phyloP scores from a whole-genome alignment of 2,797 vertebrate species.

The Sebastolobus altivelis region DNA sequence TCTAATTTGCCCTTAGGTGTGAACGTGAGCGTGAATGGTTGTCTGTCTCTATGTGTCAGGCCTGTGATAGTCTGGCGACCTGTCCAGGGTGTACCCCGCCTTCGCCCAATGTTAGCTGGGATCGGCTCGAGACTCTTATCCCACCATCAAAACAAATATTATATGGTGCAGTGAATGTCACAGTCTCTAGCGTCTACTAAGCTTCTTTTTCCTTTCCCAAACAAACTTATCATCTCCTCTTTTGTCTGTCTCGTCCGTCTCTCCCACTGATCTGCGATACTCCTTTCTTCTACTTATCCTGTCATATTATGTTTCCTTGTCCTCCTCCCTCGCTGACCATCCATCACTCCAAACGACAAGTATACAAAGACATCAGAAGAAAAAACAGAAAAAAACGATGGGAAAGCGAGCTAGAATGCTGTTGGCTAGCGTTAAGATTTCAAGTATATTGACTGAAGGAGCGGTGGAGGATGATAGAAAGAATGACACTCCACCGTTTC shows the following conservation, averaged over 20 bases:
- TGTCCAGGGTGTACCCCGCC: too few relatives aligned
- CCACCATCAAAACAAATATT: not conserved
- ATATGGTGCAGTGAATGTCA: not conserved
- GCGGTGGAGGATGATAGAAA: slow-evolving; percentile 52
- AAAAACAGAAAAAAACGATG: slow-evolving; percentile 9
- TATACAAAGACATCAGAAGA: slow-evolving; percentile 67
- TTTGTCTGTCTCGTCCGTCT: slow-evolving; percentile 11
- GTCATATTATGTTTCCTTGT: slow-evolving; percentile 70
- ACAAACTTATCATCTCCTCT: slow-evolving; percentile 5
- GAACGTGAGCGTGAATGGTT: too few relatives aligned
- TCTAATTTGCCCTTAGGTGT: too few relatives aligned
- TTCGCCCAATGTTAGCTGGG: too few relatives aligned
- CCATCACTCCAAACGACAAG: slow-evolving; percentile 62
- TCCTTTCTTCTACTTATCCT: slow-evolving; percentile 58
- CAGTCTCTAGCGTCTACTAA: not conserved
- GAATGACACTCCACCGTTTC: slow-evolving; percentile 60
- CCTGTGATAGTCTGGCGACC: too few relatives aligned
- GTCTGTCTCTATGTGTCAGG: too few relatives aligned
- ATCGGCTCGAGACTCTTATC: not conserved
- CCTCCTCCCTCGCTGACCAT: slow-evolving; percentile 57
- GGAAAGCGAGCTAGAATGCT: slow-evolving; percentile 21
- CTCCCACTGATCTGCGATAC: slow-evolving; percentile 43
- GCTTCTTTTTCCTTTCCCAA: slow-evolving; percentile 4
- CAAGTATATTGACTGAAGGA: slow-evolving; percentile 43
- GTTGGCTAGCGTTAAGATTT: slow-evolving; percentile 37